These are phyloP conservation scores for Drosophila paulistorum DNA, from an alignment of 1,140 invertebrate genomes.

Conservation along the genomic window DNA sequence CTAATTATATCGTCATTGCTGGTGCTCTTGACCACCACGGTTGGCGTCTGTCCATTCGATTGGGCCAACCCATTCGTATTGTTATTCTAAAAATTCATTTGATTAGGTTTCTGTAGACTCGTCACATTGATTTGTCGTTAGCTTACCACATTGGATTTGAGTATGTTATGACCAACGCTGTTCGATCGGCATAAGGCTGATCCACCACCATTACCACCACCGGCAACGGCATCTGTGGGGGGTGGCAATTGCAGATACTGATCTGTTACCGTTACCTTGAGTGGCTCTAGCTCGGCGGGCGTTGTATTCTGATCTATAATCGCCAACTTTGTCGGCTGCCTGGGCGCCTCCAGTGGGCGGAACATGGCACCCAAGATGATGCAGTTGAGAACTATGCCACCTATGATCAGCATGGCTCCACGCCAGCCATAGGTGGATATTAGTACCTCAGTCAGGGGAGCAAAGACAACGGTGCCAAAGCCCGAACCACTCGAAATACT, in stretches of 20 bases:
- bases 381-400: constrained; percentile 92
- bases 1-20: constrained; percentile 72
- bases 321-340: constrained; percentile 49
- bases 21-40: constrained; percentile 57
- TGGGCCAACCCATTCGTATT: constrained; percentile 53
- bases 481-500: constrained; percentile 98
- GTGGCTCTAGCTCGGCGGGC: constrained; percentile 65
- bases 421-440: constrained; percentile 88
- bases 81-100: constrained; percentile 51
- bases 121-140: background rate
- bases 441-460: constrained; percentile 89
- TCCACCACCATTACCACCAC: background rate
- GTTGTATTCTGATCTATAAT: constrained; percentile 81
- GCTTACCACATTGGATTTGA: constrained; percentile 60
- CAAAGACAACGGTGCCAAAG: constrained; percentile 92
- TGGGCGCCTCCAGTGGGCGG: constrained; percentile 85
- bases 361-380: constrained; percentile 93
- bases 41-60: constrained; percentile 43
- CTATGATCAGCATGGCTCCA: constrained; percentile 91
- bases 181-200: constrained; percentile 69
- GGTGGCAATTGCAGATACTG: constrained; percentile 73
- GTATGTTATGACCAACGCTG: constrained; percentile 68
- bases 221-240: constrained; percentile 32
- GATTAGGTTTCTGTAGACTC: too few relatives aligned
- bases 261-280: constrained; percentile 58